These are phyloP conservation scores for Anticlea derivata DNA, from an alignment of 2,888 invertebrate species.

Conservation along the genomic window DNA sequence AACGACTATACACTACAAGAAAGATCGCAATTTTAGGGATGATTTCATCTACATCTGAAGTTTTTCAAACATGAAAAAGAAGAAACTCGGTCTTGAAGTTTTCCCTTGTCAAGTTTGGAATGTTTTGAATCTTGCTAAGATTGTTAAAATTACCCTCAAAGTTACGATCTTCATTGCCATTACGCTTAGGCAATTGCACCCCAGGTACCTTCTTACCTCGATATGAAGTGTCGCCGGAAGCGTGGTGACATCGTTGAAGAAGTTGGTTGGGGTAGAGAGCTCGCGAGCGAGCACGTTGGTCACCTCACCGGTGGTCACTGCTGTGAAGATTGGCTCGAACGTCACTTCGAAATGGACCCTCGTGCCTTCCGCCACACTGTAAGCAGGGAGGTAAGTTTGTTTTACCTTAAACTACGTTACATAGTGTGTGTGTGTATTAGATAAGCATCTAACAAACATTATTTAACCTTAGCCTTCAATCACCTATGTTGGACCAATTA, in stretches of 20 bases:
- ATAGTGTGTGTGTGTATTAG: not conserved
- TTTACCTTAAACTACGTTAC: not conserved
- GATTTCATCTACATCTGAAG: no score
- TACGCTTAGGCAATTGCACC: not conserved
- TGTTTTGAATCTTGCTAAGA: no score
- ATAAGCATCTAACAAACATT: no score
- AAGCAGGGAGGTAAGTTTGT: slow-evolving; percentile 1
- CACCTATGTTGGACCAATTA: no score
- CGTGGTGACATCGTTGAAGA: slow-evolving; percentile 59
- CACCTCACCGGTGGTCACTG: slow-evolving; percentile 87
- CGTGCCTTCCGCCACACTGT: slow-evolving; percentile 75
- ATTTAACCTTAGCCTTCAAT: no score
- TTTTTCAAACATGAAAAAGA: no score
- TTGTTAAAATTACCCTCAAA: no score
- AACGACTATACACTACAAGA: no score
- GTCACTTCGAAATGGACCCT: slow-evolving; percentile 93
- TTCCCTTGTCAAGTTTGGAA: no score
- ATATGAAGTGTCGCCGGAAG: slow-evolving; percentile 69
- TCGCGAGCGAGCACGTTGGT: slow-evolving; percentile 87
- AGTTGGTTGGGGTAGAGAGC: slow-evolving; percentile 72
- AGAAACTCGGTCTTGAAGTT: no score
- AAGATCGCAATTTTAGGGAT: no score
- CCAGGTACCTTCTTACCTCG: slow-evolving; percentile 54
- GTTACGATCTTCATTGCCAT: no score
- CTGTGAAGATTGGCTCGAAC: slow-evolving; percentile 90